Percentiles rank a stretch among this genome's conserved stretches.
phyloP scores from a whole-genome alignment of 1,140 invertebrate species.

The Sinella curviseta region DNA sequence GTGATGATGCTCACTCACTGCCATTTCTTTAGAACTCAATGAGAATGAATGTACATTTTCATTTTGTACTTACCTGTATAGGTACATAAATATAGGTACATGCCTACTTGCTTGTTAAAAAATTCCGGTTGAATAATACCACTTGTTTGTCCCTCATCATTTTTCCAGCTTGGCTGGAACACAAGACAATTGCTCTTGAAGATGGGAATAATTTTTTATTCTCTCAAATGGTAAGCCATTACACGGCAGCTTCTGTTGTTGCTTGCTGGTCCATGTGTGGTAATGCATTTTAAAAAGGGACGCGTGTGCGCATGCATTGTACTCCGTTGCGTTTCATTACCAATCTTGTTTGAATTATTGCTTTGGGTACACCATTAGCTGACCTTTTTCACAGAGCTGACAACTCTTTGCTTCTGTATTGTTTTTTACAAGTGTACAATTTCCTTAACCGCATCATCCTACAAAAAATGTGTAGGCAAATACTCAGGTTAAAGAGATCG shows the following conservation, averaged over 20 bases:
- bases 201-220: background rate
- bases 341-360: constrained; percentile 4
- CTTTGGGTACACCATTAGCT: constrained; percentile 13
- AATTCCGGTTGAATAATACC: too few species aligned
- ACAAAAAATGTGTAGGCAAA: too few species aligned
- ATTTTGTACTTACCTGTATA: too few species aligned
- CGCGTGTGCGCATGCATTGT: background rate
- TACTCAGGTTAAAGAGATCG: background rate
- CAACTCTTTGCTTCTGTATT: background rate
- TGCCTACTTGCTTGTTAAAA: too few species aligned
- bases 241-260: too few species aligned
- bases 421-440: background rate
- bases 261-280: background rate
- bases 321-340: background rate
- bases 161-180: background rate
- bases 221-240: background rate
- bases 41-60: too few species aligned
- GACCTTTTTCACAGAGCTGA: background rate
- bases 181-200: background rate
- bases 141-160: background rate
- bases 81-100: too few species aligned
- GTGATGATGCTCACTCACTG: background rate
- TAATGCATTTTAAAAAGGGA: background rate
- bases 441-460: too few species aligned
- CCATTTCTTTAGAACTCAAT: too few species aligned